Percentiles rank a stretch among this genome's conserved stretches.
phyloP scores from a whole-genome alignment of 1,140 invertebrate genomes.

The Goniozus legneri region DNA sequence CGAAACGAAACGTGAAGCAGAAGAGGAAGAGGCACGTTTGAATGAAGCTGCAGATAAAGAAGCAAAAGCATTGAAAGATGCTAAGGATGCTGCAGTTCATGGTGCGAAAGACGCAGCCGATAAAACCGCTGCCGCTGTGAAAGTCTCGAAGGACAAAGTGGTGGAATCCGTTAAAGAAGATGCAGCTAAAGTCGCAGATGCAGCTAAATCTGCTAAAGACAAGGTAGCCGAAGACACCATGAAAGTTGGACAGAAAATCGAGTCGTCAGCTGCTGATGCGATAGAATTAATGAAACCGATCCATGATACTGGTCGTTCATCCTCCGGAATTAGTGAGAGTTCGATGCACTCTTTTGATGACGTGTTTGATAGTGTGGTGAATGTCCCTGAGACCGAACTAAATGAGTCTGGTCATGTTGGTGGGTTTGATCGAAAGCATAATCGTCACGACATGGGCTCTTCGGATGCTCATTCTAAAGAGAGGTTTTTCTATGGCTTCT shows the following conservation, averaged over 20 bases:
- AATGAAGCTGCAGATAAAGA: conserved; percentile 25
- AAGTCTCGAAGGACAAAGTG: conserved; percentile 15
- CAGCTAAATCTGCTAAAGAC: conserved; percentile 4
- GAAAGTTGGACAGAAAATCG: conserved; percentile 6
- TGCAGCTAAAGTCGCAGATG: conserved; percentile 13
- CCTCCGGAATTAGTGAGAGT: conserved; percentile 16
- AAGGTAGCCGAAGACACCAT: conserved; percentile 14
- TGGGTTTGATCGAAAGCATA: neutral
- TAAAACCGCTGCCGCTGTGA: conserved; percentile 10
- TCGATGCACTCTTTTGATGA: conserved; percentile 10
- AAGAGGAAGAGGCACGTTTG: conserved; percentile 14
- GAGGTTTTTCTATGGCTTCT: conserved; percentile 25
- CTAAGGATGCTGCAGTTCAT: neutral
- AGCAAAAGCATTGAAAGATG: conserved; percentile 6
- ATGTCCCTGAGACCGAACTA: conserved; percentile 10
- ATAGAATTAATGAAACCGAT: conserved; percentile 26
- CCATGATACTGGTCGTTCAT: conserved; percentile 21
- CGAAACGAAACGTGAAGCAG: neutral
- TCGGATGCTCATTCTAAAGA: neutral
- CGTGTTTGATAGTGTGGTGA: conserved; percentile 8
- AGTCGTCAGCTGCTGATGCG: neutral
- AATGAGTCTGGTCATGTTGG: neutral
- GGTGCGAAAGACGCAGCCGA: conserved; percentile 19
- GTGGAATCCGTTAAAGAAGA: conserved; percentile 10
- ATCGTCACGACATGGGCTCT: neutral